Base-by-base conservation (phyloP, 2,888 invertebrate genomes). In the Uropetala carovei region DNA sequence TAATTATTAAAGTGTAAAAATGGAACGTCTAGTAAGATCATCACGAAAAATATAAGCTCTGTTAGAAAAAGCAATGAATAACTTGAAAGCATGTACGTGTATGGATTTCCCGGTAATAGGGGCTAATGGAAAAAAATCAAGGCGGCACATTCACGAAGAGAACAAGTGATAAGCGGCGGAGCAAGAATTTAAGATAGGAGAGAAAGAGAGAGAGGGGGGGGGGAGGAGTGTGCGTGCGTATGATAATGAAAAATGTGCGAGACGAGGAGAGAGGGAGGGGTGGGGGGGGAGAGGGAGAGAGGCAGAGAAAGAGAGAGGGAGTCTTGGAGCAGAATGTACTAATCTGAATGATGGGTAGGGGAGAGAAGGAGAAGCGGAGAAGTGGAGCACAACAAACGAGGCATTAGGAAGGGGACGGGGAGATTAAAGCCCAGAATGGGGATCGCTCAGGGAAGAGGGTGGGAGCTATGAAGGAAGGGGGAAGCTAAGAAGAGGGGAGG, bases 121-220 rank as follows among this genome's bases (percentile, higher is more conserved):
- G 75, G 75, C 75, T 75, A 75, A 75, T 75, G 75, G 75, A 75
- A 75, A 75, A 22, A 75, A 75, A 22, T 75, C 75, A 75, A 75
- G 75, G 22, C 27, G n/a, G 27, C n/a, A 75, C 75, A 22, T 22
- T 75, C 22, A 27, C 22, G 22, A 22, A 75, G 68, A 18, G 68
- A 68, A 68, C 2, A 4, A 68, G 75, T 75, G 75, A 75, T 75
- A 27, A 22, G 75, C 27, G 22, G 75, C 75, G 75, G 75, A 75
- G 13, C 10, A 27, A 13, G 75, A 27, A 75, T 27, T 14, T 10
- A 27, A 2, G 27, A 27, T 18, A 11, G 9, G 75, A 27, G n/a
- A 22, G 68, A 22, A 10, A 22, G 68, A 16, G n/a, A 64, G 16
- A 14, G 64, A 18, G 4, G 64, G 64, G n/a, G n/a, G 64, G 64